Base-by-base conservation (phyloP, 64 coral and sea anemone species). In the Stichodactyla helianthus region DNA sequence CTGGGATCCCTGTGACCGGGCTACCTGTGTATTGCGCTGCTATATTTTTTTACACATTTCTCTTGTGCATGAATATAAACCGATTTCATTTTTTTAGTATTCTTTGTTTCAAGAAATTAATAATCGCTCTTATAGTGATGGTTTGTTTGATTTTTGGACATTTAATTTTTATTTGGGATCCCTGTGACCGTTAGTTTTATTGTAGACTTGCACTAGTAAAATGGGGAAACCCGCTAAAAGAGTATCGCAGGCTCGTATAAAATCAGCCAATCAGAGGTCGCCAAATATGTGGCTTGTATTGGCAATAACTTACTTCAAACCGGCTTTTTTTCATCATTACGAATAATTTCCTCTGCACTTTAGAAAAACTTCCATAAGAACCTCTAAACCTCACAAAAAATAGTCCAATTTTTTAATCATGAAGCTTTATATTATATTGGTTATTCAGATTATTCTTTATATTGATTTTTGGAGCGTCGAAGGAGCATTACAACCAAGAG, bases 251-350 rank as follows among this genome's bases (percentile, higher is more conserved):
- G 83, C 87, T 68, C 61, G 25, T 23, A 28, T 79, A 10, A 27
- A 59, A 51, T 89, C 51, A 54, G 85, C 97, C 97, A 99, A 99
- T 95, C 93, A 99, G 88, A 90, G 77, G 61, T 6, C 93, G 97
- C 83, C 97, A 99, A 93, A 89, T 99, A 99, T 58, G 58, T 87
- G 62, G 51, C 71, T 57, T 82, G 87, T 85, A 93, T 94, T 99
- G 93, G 97, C 27, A 95, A 86, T 79, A 55, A 44, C 20, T 51
- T 17, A 50, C 77, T 16, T 27, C n/a, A 52, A 11, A 81, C 78
- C 78, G 78, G 78, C 52, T 19, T 81, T 78, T 79, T 81, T 10
- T 81, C 78, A 9, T 54, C 35, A 52, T 81, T 81, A 52, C 51
- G 2, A 15, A 81, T 20, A 81, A 15, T 81, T 81, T 53, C 50